Evolutionary conservation across 1,140 invertebrate genomes (phyloP), one percentile per base, ranked within the genome.

Genomic region (Argopecten irradians): DNA sequence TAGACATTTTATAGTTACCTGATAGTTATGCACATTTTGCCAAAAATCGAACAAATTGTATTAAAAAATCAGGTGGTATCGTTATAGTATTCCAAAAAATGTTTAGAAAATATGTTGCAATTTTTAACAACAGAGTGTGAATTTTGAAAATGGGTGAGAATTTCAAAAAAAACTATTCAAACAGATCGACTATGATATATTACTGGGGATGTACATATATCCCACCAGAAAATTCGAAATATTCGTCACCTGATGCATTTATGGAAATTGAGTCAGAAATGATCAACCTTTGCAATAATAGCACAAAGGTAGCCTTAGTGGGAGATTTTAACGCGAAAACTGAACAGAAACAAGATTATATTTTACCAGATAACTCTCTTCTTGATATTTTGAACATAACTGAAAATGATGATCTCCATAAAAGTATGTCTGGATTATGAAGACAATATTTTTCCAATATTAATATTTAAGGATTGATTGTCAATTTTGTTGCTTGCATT

Each of bases 121-220:
- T n/a, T n/a, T n/a, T n/a, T n/a, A n/a, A n/a, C n/a, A 46, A 46
- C 43, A 16, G 43, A 46, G 43, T 46, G 13, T 46, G 43, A 46
- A 46, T 46, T 16, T 46, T 46, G 43, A 11, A 11, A 22, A 46
- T 16, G 43, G 43, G 19, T 46, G 43, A 46, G 3, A 46, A 46
- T 46, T 16, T 22, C 19, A 16, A 11, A 46, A n/a, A 16, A 46
- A 46, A 16, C 43, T 46, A 46, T 46, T 46, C 19, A 16, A 46
- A 46, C 9, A 46, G 11, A 46, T 46, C 43, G 43, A 46, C 22
- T 46, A 46, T 46, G 43, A 46, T 16, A 46, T 46, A 46, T 46
- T 46, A 13, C 14, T 87, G 2, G 82, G 86, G 16, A n/a, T 87
- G 86, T 83, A 13, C 34, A 41, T 83, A 87, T 83, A 43, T 87